Percentiles rank a stretch among this genome's conserved stretches.
Evolutionary conservation across 2,113 vertebrate genomes (phyloP).

Genomic region (Elephas maximus): DNA sequence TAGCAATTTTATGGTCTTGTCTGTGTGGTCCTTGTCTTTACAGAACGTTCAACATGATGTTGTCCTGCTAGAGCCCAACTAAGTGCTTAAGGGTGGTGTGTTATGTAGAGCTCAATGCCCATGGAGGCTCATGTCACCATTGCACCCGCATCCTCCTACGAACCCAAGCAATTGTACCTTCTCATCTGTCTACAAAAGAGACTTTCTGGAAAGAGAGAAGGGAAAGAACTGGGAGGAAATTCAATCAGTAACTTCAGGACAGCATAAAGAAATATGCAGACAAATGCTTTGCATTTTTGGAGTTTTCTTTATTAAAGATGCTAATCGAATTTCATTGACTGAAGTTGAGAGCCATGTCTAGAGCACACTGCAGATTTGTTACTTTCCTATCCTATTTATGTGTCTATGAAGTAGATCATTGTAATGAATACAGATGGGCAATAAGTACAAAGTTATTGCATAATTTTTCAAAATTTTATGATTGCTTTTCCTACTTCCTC

Average conservation of each 20-base stretch:
- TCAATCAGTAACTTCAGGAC: background rate
- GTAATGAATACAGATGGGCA: constrained; percentile 90
- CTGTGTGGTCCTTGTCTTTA: constrained; percentile 88
- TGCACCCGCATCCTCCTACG: constrained; percentile 39
- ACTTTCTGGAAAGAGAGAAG: constrained; percentile 31
- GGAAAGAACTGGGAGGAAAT: constrained; percentile 38
- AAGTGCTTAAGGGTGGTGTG: constrained; percentile 72
- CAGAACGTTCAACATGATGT: constrained; percentile 72
- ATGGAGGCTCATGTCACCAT: constrained; percentile 66
- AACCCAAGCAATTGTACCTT: constrained; percentile 72
- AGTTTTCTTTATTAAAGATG: constrained; percentile 64
- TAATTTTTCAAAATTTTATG: constrained; percentile 92
- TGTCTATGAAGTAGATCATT: constrained; percentile 89
- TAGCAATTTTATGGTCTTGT: constrained; percentile 84
- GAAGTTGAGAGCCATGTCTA: constrained; percentile 63
- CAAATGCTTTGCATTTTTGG: constrained; percentile 58
- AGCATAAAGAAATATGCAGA: constrained; percentile 62
- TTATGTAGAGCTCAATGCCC: constrained; percentile 62
- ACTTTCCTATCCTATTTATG: constrained; percentile 88
- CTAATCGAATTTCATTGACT: constrained; percentile 83
- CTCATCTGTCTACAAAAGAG: constrained; percentile 67
- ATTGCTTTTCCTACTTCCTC: constrained; percentile 90
- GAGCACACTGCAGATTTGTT: constrained; percentile 82
- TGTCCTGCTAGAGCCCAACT: constrained; percentile 63
- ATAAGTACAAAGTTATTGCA: constrained; percentile 90